Evolutionary conservation across 2,113 vertebrate genomes (phyloP), one percentile per base, ranked within the genome.

Genomic region (Phaethornis superciliosus): DNA sequence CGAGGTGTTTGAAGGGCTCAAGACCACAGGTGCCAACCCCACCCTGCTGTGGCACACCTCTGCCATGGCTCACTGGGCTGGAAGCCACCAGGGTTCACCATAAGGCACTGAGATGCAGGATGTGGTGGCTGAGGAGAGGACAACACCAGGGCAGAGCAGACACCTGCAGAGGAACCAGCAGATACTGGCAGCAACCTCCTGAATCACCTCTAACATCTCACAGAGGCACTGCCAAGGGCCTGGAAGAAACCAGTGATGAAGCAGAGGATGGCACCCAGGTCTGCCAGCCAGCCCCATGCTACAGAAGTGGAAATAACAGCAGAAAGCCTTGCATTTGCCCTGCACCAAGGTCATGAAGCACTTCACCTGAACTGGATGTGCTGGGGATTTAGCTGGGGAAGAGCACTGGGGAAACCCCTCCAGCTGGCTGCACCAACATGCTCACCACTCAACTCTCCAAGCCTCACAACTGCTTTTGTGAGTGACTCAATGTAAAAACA

Each of bases 391-490:
- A 62, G 32, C 10, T 7, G 28, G 30, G 28, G 49, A 47, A 60
- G 4, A 81, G 28, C 62, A 87, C 4, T 28, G 68, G 75, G 63
- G 69, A 89, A 95, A 96, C 52, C 49, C 51, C 62, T 49, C 40
- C 27, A 44, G 78, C 21, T 32, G 58, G 65, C 9, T 76, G 49
- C 40, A 89, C 12, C 24, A 59, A 51, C 42, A 37, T 1, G 15
- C 18, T 87, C 46, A 55, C 35, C 60, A 30, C 22, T 26, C 24
- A 55, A 19, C 52, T 19, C 55, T 56, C 35, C 72, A 71, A 75
- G 37, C 4, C 3, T 44, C 78, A 64, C 52, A 49, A 49, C 67
- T 54, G 46, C 30, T 87, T 59, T 68, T 6, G 4, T n/a, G 55
- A 44, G 58, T 64, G 80, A 84, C 44, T 81, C 72, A 68, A 40